Evolutionary conservation across 2,113 vertebrate species (phyloP), one percentile per base, ranked within the genome.

Genomic region (Thalassoma bifasciatum): DNA sequence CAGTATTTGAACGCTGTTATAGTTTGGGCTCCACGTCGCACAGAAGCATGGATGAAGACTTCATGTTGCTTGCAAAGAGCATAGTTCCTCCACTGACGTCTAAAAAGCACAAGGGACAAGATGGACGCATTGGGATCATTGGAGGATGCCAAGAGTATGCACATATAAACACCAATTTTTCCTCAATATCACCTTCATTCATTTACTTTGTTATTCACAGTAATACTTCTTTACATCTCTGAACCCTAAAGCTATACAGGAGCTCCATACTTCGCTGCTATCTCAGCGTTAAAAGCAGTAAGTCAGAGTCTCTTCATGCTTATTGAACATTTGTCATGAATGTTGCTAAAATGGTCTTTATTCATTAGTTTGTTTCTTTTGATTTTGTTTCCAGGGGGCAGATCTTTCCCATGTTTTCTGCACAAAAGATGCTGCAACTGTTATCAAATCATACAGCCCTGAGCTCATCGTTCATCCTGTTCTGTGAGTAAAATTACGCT

Each of bases 391-490:
- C 3, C 30, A 99, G 98, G 98, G 98, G n/a, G 98, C 97, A 30
- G 98, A 99, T 85, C 87, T 99, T 81, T 96, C 96, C 65, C 97
- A 99, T 7, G 96, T 99, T 23, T 99, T 99, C 94, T 99, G 97
- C 92, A 95, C 96, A 92, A 95, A 93, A 93, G 98, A 99, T 60
- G 97, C 98, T 42, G 97, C 96, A 6, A 90, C 94, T 51, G 97
- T 99, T 57, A 98, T 99, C 89, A 99, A 99, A 85, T 96, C 98
- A 0, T 99, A 99, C 85, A 99, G 98, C 87, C 98, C 98, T 8
- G 97, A 99, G 88, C 95, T 99, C 86, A 99, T 99, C 21, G 98
- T 99, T 64, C 98, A 99, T 86, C 98, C 98, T 2, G 93, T 99
- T 49, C 95, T 99, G 98, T 99, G 93, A 99, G 98, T 96, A 64